These are phyloP conservation scores for Scolanthus callimorphus DNA, from an alignment of 92 coral and sea anemone species.

Conservation along the genomic window DNA sequence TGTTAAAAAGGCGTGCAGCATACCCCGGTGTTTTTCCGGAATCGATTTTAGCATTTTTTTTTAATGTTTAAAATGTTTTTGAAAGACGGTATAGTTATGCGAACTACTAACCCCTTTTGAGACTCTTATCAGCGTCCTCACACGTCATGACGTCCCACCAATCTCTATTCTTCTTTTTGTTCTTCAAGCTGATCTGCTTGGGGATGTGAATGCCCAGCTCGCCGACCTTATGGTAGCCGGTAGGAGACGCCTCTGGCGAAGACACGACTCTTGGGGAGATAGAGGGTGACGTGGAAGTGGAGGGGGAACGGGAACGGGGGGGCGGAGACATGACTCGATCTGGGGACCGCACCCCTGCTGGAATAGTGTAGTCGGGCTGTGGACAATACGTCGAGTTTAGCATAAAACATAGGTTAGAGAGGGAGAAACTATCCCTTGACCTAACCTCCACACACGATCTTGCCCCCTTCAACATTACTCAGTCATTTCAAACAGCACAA, in stretches of 20 bases:
- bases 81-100: too few relatives aligned
- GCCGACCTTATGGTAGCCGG: constrained; percentile 4
- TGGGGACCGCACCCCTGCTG: not conserved
- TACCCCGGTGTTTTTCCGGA: too few relatives aligned
- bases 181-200: constrained; percentile 7
- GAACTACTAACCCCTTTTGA: constrained; percentile 7
- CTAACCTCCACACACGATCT: too few relatives aligned
- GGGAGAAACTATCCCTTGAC: too few relatives aligned
- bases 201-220: constrained; percentile 24
- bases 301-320: not conserved
- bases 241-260: not conserved
- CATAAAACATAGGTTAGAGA: too few relatives aligned
- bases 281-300: not conserved
- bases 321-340: not conserved
- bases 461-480: too few relatives aligned
- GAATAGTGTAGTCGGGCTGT: not conserved
- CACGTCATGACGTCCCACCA: constrained; percentile 32
- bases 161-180: not conserved
- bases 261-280: not conserved
- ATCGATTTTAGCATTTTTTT: too few relatives aligned
- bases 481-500: too few relatives aligned
- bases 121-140: constrained; percentile 30
- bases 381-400: too few relatives aligned
- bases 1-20: too few relatives aligned
- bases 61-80: too few relatives aligned